Percentiles rank a stretch among this genome's conserved stretches.
Evolutionary conservation across 2,888 invertebrate genomes (phyloP).

Genomic region (Nephrotoma flavescens): DNA sequence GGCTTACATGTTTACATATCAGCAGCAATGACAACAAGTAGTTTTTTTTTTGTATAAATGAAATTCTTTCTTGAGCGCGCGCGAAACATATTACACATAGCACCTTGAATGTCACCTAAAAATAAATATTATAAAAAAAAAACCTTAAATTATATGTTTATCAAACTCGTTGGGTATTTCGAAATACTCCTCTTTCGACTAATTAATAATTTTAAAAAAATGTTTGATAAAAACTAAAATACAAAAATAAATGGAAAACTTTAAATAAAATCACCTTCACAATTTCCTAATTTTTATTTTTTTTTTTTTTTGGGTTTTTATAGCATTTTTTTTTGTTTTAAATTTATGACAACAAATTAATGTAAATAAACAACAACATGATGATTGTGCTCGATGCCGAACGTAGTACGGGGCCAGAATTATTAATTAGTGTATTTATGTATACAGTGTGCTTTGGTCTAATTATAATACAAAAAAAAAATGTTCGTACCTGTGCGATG

Average conservation of each 20-base stretch:
- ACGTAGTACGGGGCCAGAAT: background rate
- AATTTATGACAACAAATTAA: background rate
- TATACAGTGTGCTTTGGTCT: background rate
- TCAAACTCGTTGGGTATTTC: background rate
- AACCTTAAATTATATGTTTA: background rate
- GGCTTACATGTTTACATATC: background rate
- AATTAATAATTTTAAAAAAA: background rate
- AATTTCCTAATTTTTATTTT: background rate
- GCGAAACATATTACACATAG: background rate
- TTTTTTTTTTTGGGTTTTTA: background rate
- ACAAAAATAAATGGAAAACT: background rate
- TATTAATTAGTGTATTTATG: background rate
- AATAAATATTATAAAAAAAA: background rate
- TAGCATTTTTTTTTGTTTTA: background rate
- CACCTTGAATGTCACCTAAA: background rate
- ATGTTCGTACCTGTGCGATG: background rate
- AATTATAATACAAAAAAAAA: background rate
- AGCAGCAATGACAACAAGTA: background rate
- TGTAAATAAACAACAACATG: background rate
- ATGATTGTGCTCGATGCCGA: background rate
- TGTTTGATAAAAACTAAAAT: background rate
- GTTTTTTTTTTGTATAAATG: background rate
- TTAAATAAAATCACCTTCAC: background rate
- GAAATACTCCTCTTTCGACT: background rate
- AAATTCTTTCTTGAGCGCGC: background rate